These are phyloP conservation scores for Globodera rostochiensis DNA, from an alignment of 1,140 invertebrate species.

Conservation along the genomic window DNA sequence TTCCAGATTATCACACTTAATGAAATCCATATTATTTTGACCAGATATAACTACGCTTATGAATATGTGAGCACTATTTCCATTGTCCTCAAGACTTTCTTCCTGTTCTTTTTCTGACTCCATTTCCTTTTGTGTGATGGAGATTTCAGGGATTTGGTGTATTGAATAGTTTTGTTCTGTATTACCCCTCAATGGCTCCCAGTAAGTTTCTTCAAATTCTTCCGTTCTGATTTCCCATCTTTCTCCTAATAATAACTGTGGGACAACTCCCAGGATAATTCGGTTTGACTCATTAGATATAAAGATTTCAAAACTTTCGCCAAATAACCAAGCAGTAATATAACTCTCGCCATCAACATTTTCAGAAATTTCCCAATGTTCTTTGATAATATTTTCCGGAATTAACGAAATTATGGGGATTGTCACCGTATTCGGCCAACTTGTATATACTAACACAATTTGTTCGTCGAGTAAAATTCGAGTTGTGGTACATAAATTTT, in stretches of 20 bases:
- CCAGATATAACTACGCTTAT: too few relatives aligned
- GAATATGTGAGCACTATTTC: too few relatives aligned
- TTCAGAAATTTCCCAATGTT: neutral
- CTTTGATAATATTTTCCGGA: neutral
- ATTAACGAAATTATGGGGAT: neutral
- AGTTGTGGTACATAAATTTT: neutral
- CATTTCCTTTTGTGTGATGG: neutral
- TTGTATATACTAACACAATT: neutral
- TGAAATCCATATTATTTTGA: too few relatives aligned
- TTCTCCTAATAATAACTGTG: neutral
- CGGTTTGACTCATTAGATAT: neutral
- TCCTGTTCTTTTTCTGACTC: too few relatives aligned
- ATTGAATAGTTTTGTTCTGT: neutral
- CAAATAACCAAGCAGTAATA: neutral
- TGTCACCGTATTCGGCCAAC: neutral
- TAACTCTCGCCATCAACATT: neutral
- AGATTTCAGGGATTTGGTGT: neutral
- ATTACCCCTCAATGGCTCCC: neutral
- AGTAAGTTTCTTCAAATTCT: neutral
- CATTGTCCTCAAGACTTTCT: too few relatives aligned
- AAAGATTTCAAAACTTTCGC: neutral
- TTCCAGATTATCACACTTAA: too few relatives aligned
- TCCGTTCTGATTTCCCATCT: neutral
- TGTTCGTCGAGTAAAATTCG: neutral
- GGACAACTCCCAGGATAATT: neutral